These are phyloP conservation scores for Lasioglossum oenotherae DNA, from an alignment of 2,888 invertebrate species.

Conservation along the genomic window DNA sequence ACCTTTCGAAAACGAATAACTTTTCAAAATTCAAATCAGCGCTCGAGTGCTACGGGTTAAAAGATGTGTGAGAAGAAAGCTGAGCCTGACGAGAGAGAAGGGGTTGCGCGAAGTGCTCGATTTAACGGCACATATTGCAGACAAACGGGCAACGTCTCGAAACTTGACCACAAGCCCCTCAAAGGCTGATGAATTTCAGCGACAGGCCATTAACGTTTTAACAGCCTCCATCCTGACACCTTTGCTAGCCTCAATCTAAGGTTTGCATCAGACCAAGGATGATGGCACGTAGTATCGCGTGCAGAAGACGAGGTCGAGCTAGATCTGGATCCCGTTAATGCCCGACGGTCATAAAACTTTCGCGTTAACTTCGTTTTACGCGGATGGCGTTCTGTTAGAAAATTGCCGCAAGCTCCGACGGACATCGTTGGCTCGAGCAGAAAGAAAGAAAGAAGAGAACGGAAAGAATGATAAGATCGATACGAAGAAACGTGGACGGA, in stretches of 20 bases:
- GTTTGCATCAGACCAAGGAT: neutral
- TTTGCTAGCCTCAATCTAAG: slow-evolving; percentile 1
- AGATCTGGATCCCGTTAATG: slow-evolving; percentile 25
- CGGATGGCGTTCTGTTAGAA: neutral
- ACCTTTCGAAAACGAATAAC: too few relatives aligned
- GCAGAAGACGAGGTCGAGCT: neutral
- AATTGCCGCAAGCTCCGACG: slow-evolving; percentile 4
- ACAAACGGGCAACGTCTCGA: neutral
- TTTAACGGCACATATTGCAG: neutral
- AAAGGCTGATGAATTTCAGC: neutral
- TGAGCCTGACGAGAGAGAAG: neutral
- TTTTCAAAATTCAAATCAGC: too few relatives aligned
- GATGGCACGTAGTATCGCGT: neutral
- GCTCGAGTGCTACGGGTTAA: too few relatives aligned
- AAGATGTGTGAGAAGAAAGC: neutral
- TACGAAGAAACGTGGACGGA: neutral
- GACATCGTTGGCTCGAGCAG: neutral
- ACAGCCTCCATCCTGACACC: neutral
- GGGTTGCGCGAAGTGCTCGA: neutral
- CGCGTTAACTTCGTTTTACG: slow-evolving; percentile 28
- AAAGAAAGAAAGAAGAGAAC: neutral
- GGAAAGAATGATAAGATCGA: slow-evolving; percentile 15
- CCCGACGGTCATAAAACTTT: slow-evolving; percentile 28
- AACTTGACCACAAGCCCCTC: neutral
- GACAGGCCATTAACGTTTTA: slow-evolving; percentile 20